phyloP scores from a whole-genome alignment of 2,888 invertebrate species.

The Cheiracanthium punctorium region DNA sequence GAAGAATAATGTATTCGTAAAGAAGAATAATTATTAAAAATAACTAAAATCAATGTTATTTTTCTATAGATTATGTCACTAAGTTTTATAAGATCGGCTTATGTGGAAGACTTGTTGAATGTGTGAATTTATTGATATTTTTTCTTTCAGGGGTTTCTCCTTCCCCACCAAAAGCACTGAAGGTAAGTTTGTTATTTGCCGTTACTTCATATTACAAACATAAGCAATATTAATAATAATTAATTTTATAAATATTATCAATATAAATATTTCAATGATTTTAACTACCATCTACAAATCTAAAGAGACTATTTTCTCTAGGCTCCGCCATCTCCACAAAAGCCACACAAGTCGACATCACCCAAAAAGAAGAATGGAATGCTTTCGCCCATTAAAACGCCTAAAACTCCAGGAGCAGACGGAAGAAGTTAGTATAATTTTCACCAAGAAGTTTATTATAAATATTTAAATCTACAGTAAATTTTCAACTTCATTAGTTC shows the following conservation, averaged over 20 bases:
- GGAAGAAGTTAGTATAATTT: constrained; percentile 55
- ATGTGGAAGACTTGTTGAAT: too few species aligned
- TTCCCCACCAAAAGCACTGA: constrained; percentile 54
- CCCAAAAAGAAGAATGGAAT: constrained; percentile 68
- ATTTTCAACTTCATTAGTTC: too few species aligned
- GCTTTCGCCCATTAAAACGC: constrained; percentile 64
- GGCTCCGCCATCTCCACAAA: constrained; percentile 67
- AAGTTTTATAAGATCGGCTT: too few species aligned
- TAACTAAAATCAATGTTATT: too few species aligned
- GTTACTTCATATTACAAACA: too few species aligned
- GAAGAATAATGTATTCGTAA: too few species aligned
- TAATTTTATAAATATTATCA: too few species aligned
- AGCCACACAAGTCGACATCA: constrained; percentile 61
- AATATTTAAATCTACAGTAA: too few species aligned
- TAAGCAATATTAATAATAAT: too few species aligned
- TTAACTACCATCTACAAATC: neutral
- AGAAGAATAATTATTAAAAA: too few species aligned
- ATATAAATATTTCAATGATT: neutral
- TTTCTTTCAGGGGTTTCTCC: constrained; percentile 55
- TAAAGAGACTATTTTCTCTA: neutral
- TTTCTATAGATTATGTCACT: too few species aligned
- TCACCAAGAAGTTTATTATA: neutral
- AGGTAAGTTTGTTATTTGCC: constrained; percentile 39
- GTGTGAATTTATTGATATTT: too few species aligned
- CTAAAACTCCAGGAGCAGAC: constrained; percentile 63